Evolutionary conservation across 2,113 vertebrate species (phyloP).

Genomic region (Ploceus nigricollis): DNA sequence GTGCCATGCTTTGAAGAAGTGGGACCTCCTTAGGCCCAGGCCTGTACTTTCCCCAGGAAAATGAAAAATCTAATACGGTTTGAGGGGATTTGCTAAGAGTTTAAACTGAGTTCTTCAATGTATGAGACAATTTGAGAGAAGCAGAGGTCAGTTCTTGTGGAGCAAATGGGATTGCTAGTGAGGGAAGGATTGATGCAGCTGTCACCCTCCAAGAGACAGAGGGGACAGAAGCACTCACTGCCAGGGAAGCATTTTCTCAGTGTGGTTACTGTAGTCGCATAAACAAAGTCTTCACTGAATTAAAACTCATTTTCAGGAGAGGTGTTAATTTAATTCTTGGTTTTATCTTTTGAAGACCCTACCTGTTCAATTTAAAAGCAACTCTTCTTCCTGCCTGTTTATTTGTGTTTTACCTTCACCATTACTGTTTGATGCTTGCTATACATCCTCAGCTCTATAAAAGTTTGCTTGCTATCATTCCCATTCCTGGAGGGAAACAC

Average conservation of each 20-base stretch:
- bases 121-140: background rate
- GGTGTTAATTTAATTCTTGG: background rate
- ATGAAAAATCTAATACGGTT: background rate
- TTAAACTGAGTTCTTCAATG: background rate
- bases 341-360: background rate
- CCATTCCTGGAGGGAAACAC: background rate
- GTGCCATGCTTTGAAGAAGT: background rate
- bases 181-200: background rate
- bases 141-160: background rate
- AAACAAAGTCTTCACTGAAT: background rate
- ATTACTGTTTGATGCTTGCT: background rate
- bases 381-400: background rate
- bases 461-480: background rate
- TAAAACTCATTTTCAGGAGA: background rate
- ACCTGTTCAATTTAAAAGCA: background rate
- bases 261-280: background rate
- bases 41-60: background rate
- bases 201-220: background rate
- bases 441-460: background rate
- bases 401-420: background rate
- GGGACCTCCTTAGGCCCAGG: background rate
- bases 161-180: background rate
- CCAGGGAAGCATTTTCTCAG: background rate
- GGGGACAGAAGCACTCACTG: background rate
- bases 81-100: background rate